Base-by-base conservation (phyloP, 1,140 invertebrate species). In the Aphidius gifuensis region DNA sequence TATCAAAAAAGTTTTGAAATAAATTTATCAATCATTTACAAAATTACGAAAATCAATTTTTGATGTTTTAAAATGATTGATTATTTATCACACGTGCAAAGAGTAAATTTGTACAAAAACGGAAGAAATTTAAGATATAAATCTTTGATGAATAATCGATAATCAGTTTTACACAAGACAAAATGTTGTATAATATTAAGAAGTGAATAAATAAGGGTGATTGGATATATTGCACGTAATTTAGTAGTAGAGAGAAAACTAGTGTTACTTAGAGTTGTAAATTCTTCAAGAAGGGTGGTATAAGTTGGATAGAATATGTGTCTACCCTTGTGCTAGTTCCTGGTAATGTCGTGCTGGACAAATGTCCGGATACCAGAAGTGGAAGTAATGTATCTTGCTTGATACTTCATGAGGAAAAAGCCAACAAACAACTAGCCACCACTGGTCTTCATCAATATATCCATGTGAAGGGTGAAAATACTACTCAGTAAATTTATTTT, bases 301-400 rank as follows among this genome's bases (percentile, higher is more conserved):
- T 38, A 39, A 11, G 46, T 43, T 16, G 5, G 47, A 58, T 39
- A 60, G 46, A 40, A 53, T 44, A 54, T 60, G 47, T 51, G 64
- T 67, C 62, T 62, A 63, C 38, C 50, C 43, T 21, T 51, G 57
- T 54, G 58, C 55, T 48, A 70, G 70, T 80, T 77, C 74, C 75
- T 76, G 74, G 71, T 39, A n/a, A 69, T 73, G 77, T 76, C 76
- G 74, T 66, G 60, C 62, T 61, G 75, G 78, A 80, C 79, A 80
- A 80, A 80, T 80, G 76, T 68, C 78, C 79, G 79, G 79, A 80
- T 80, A 79, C 76, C 70, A 68, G 71, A 56, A 63, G 73, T 80
- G 78, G 78, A 80, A 80, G 78, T 73, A 73, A 77, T 80, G 72
- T 74, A 73, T 80, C 79, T 80, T 78, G 67, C 66, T 66, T 61